A percentile compares a stretch with the other conserved stretches of the same genome.
These are phyloP conservation scores for Hippocampus comes DNA, from an alignment of 2,113 vertebrate genomes.

Conservation along the genomic window DNA sequence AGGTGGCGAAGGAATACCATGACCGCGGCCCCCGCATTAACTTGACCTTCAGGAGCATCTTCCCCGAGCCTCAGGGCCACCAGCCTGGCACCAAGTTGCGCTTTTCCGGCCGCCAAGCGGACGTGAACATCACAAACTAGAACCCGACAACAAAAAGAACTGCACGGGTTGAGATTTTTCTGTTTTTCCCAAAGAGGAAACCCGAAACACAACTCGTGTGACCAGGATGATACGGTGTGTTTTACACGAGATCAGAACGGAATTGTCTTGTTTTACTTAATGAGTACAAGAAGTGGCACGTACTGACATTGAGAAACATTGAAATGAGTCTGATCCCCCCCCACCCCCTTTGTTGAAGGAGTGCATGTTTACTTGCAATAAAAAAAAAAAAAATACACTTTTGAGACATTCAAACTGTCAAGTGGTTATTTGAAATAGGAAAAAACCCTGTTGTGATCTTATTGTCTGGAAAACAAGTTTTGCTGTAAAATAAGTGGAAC, in stretches of 20 bases:
- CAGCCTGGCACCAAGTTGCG: constrained; percentile 1
- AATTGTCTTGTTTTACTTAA: not conserved
- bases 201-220: not conserved
- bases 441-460: too few relatives aligned
- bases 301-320: not conserved
- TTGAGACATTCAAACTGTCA: not conserved
- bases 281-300: not conserved
- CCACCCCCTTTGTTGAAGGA: not conserved
- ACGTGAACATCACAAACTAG: not conserved
- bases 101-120: not conserved
- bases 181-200: not conserved
- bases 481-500: too few relatives aligned
- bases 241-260: not conserved
- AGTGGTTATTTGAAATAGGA: not conserved
- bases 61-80: constrained; percentile 2
- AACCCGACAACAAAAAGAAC: not conserved
- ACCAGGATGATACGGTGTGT: not conserved
- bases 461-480: too few relatives aligned
- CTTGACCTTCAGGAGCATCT: not conserved
- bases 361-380: not conserved
- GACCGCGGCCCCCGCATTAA: constrained; percentile 10
- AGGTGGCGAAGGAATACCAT: constrained; percentile 10
- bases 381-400: too few relatives aligned
- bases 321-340: too few relatives aligned
- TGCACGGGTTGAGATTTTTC: not conserved